Base-by-base conservation (phyloP, 2,888 invertebrate species). In the Noctua fimbriata region DNA sequence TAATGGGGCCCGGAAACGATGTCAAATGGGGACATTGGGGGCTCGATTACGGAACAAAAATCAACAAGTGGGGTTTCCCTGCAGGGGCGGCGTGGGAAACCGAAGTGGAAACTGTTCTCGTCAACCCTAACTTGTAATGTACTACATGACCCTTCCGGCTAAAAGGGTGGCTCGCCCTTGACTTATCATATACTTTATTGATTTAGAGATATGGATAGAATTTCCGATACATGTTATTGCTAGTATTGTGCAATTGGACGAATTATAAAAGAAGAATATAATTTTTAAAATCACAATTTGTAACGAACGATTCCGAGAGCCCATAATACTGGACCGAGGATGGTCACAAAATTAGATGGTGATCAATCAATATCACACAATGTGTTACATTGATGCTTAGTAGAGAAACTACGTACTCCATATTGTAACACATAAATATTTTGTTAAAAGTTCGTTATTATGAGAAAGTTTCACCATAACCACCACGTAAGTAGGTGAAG, bases 21-120 rank as follows among this genome's bases (percentile, higher is more conserved):
- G 92, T 91, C 91, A 90, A 92, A 92, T 92, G 89, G 89, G 93
- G 93, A 89, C 88, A 92, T 92, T 92, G 89, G 89, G 93, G 93
- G 89, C 88, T 93, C 92, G 92, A 94, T 93, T 93, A 93, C 92
- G 93, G 92, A 93, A 94, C 94, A 94, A 94, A 88, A 95, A 94
- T 94, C 95, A 95, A 96, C 95, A 96, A 95, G 94, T 94, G 91
- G 91, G 94, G 94, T 94, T 95, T 95, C 95, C 93, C 93, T 93
- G 93, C 86, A 90, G 84, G 89, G 90, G 90, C 85, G 94, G 94
- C 96, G 96, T 96, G 96, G 96, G 96, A 96, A 96, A 92, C 93
- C 85, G 75, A 86, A 87, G 91, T 92, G 95, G 94, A 94, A 95
- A 93, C 91, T 90, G 93, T 95, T 96, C 96, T 92, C 96, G 95